Percentiles rank a stretch among this genome's conserved stretches.
Conservation (phyloP, 1,140 invertebrate genomes). For the Orius laevigatus region DNA sequence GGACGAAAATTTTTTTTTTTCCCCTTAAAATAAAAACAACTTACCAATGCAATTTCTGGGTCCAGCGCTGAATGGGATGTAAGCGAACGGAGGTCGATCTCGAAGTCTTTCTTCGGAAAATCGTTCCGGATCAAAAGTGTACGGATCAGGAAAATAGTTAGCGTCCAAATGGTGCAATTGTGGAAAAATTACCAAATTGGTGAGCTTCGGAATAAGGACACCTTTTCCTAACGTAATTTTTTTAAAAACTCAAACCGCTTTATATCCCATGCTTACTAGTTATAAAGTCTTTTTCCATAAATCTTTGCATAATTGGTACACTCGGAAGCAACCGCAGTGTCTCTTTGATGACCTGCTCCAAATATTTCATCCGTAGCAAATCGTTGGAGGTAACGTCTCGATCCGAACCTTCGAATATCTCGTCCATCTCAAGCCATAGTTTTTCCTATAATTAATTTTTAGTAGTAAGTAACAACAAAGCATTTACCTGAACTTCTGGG, state of each 20-base stretch:
- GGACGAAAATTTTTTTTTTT: too few relatives aligned
- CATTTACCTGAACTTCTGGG: too few relatives aligned
- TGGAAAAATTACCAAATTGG: constrained; percentile 35
- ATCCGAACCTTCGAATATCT: constrained; percentile 10
- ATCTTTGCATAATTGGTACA: constrained; percentile 35
- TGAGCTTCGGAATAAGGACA: not conserved
- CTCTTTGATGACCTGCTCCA: constrained; percentile 48
- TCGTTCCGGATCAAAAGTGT: constrained; percentile 76
- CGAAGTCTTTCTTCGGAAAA: constrained; percentile 69
- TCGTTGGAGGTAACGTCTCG: constrained; percentile 29
- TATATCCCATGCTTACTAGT: constrained; percentile 9
- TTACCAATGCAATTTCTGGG: constrained; percentile 65
- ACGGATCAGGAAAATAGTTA: constrained; percentile 67
- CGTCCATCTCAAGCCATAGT: constrained; percentile 11
- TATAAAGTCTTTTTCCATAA: constrained; percentile 27
- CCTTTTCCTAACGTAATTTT: not conserved
- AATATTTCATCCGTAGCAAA: constrained; percentile 34
- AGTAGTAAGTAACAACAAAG: too few relatives aligned
- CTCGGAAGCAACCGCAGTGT: constrained; percentile 39
- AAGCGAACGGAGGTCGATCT: constrained; percentile 67
- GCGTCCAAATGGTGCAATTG: constrained; percentile 31
- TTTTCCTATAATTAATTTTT: constrained; percentile 9
- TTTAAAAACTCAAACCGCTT: not conserved
- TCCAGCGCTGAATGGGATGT: constrained; percentile 78
- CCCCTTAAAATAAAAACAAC: not conserved